phyloP scores from a whole-genome alignment of 2,113 vertebrate species.

The Ailurus styani region DNA sequence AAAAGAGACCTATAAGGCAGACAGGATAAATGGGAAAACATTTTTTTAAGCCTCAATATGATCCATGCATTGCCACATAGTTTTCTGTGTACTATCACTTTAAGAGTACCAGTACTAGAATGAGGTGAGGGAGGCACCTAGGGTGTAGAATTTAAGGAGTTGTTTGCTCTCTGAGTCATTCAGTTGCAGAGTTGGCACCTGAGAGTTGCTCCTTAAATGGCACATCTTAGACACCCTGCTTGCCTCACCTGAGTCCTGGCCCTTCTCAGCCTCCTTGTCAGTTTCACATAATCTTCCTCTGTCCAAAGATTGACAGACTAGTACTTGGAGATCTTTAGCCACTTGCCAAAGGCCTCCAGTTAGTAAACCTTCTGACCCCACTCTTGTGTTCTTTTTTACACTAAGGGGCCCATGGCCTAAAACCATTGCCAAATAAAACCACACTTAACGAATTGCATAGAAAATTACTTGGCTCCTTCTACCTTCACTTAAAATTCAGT shows the following conservation, averaged over 20 bases:
- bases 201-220: background rate
- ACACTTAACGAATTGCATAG: background rate
- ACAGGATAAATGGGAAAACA: background rate
- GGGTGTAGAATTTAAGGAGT: background rate
- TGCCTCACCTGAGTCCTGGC: background rate
- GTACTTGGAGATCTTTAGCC: background rate
- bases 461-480: background rate
- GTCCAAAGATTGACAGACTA: background rate
- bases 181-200: background rate
- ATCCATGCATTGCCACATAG: background rate
- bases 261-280: background rate
- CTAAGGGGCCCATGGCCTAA: background rate
- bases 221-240: background rate
- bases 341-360: background rate
- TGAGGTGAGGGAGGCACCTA: accelerated
- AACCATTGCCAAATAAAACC: background rate
- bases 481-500: constrained; percentile 30
- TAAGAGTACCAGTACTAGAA: background rate
- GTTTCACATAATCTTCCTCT: background rate
- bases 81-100: background rate
- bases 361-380: background rate
- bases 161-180: background rate
- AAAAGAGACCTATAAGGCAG: background rate
- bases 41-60: background rate
- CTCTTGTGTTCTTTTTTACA: background rate